Base-by-base conservation (phyloP, 2,888 invertebrate genomes). In the Ochropleura leucogaster region DNA sequence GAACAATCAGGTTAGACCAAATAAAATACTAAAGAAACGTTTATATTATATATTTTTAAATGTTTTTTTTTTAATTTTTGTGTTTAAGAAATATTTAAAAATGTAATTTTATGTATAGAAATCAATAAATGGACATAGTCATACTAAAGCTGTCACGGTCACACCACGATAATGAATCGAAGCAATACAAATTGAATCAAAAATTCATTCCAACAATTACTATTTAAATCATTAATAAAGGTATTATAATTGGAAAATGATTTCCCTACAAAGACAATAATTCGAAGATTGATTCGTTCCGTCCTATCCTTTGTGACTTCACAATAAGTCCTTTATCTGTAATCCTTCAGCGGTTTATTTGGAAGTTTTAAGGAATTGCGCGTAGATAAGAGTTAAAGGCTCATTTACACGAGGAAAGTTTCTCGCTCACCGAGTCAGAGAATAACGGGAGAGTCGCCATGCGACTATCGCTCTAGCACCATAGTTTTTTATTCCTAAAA, bases 311-410 rank as follows among this genome's bases (percentile, higher is more conserved):
- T 82, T 73, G 80, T 87, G 72, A 71, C 63, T 51, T 71, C 73
- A 83, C 85, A 85, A 83, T 82, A 76, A 79, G 57, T 68, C 70
- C 72, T 83, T 82, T 82, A 82, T 80, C 80, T 66, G 60, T 85
- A 88, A 89, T 87, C 87, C 85, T 85, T 85, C 76, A 74, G 77
- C 73, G 78, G 77, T 84, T 81, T 77, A 85, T 86, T 85, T 77
- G 60, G 59, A 80, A 80, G 85, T 87, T 83, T 84, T 80, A 83
- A 82, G 85, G 78, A 85, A 85, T 84, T 72, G 71, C 83, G 82
- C 80, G 55, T 74, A 87, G 82, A 83, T 84, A 83, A 86, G 83
- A 81, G 78, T 86, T 82, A 46, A 46, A 44, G 55, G 20, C 4
- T 51, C 20, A 14, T 51, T 64, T 77, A 77, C 63, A 79, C 40